Evolutionary conservation across 2,113 vertebrate genomes (phyloP).

Genomic region (Melanocharis versteri): DNA sequence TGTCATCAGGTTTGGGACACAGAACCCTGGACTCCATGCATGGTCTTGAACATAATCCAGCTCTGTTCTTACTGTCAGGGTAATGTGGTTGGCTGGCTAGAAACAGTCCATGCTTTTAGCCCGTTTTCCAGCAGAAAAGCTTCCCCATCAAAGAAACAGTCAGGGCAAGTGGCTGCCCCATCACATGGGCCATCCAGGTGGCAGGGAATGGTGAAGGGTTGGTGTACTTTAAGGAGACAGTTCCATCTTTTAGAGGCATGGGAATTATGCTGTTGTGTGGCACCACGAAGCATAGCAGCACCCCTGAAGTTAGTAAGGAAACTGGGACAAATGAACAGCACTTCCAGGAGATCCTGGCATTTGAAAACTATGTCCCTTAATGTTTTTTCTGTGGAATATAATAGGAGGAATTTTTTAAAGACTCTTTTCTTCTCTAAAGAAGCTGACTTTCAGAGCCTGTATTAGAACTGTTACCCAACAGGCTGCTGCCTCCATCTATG

Average conservation of each 20-base stretch:
- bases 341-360: neutral
- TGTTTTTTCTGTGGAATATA: neutral
- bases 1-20: neutral
- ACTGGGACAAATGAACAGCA: neutral
- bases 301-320: neutral
- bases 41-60: neutral
- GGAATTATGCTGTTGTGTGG: rapidly evolving
- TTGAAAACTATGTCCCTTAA: neutral
- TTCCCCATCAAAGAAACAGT: neutral
- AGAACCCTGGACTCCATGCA: neutral
- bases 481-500: neutral
- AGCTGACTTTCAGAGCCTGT: neutral
- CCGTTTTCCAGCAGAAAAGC: neutral
- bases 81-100: neutral
- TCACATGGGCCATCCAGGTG: neutral
- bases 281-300: neutral
- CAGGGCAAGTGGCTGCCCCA: neutral
- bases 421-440: neutral
- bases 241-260: neutral
- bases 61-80: neutral
- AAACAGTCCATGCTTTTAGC: neutral
- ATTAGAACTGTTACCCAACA: neutral
- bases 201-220: neutral
- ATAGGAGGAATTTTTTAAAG: neutral
- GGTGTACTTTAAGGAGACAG: neutral